Evolutionary conservation across 2,797 vertebrate species (phyloP).

Genomic region (Poeciliopsis infans): DNA sequence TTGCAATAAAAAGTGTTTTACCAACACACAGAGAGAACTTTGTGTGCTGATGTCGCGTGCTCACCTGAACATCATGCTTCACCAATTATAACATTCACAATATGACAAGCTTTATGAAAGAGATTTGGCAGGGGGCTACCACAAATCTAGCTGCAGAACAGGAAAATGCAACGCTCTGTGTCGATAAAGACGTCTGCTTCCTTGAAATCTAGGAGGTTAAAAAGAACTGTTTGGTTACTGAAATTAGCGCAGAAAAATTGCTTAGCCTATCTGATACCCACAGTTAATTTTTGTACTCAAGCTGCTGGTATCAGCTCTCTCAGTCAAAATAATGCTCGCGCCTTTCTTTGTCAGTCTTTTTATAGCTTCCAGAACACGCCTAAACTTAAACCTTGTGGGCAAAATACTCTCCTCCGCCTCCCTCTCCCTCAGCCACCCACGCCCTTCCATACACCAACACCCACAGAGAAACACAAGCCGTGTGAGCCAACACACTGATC

Average conservation of each 20-base stretch:
- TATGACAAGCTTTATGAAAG: neutral
- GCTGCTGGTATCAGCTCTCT: constrained; percentile 62
- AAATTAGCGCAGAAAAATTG: constrained; percentile 43
- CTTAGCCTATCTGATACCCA: constrained; percentile 26
- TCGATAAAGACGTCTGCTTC: constrained; percentile 56
- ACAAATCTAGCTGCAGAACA: neutral
- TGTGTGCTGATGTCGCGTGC: neutral
- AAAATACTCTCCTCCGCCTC: constrained; percentile 47
- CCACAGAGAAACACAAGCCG: constrained; percentile 49
- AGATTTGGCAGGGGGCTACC: neutral
- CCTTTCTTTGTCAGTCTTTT: constrained; percentile 83
- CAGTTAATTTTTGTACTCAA: constrained; percentile 16
- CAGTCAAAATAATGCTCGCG: constrained; percentile 74
- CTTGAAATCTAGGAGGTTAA: constrained; percentile 1
- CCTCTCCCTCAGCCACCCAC: constrained; percentile 53
- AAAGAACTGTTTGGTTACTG: constrained; percentile 49
- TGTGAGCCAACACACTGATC: constrained; percentile 71
- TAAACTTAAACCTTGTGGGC: constrained; percentile 72
- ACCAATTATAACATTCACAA: neutral
- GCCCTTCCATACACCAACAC: constrained; percentile 58
- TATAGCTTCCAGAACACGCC: constrained; percentile 82
- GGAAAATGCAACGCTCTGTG: constrained; percentile 26
- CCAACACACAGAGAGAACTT: neutral
- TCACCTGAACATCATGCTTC: neutral
- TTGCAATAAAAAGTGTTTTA: neutral